Conservation (phyloP, 2,113 vertebrate genomes). For the Zeus faber region DNA sequence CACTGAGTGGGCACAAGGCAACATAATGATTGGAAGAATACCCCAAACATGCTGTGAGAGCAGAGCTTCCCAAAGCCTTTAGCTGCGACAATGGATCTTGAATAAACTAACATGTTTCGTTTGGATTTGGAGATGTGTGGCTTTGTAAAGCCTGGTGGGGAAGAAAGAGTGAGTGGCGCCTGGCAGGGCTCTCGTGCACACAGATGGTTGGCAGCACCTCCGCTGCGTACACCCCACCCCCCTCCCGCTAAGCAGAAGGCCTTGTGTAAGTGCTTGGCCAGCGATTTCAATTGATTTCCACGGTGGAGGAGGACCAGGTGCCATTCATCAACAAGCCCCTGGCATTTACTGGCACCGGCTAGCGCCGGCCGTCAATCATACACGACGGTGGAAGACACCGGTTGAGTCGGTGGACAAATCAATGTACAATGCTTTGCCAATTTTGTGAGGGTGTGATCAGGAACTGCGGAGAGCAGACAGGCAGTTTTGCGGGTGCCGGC, state of each 20-base stretch:
- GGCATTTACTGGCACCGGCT: conserved; percentile 3
- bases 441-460: neutral
- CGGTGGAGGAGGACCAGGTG: conserved; percentile 46
- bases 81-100: conserved; percentile 22
- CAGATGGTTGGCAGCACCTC: conserved; percentile 55
- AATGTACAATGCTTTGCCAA: neutral
- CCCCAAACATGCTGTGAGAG: conserved; percentile 12
- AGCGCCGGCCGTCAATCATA: conserved; percentile 30
- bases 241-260: conserved; percentile 25
- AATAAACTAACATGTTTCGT: conserved; percentile 37
- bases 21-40: conserved; percentile 25
- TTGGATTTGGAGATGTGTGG: conserved; percentile 31
- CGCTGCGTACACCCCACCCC: neutral
- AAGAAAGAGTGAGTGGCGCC: conserved; percentile 24
- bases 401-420: conserved; percentile 17
- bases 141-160: conserved; percentile 23
- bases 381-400: conserved; percentile 10
- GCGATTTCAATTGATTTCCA: conserved; percentile 53
- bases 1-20: conserved; percentile 11
- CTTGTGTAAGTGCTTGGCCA: conserved; percentile 42
- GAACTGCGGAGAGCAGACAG: too few species aligned
- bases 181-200: conserved; percentile 40
- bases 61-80: conserved; percentile 23
- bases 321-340: conserved; percentile 39
- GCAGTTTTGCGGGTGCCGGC: too few species aligned